Conservation (phyloP, 2,888 invertebrate species). For the Phoenoteleia sp. region DNA sequence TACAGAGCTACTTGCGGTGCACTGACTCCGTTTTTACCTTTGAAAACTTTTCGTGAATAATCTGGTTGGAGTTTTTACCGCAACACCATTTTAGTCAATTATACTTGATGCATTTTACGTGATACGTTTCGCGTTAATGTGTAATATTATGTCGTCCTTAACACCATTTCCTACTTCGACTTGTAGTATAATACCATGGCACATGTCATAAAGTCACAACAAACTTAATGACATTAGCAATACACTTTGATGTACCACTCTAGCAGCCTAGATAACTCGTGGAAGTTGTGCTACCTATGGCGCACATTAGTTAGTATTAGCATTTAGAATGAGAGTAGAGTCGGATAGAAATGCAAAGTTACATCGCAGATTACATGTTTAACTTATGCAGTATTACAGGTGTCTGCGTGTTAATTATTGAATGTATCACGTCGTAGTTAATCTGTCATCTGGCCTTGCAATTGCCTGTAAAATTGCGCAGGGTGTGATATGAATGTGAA, state of each 20-base stretch:
- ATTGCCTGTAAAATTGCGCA: not conserved
- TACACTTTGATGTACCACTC: constrained; percentile 58
- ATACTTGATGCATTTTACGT: constrained; percentile 11
- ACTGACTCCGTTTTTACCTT: too few species aligned
- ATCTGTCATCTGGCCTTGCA: not conserved
- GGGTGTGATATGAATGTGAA: not conserved
- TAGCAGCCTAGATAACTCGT: too few species aligned
- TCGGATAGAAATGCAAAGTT: constrained; percentile 32
- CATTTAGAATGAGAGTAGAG: constrained; percentile 51
- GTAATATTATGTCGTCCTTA: constrained; percentile 37
- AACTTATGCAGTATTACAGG: not conserved
- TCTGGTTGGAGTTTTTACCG: too few species aligned
- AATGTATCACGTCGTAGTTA: too few species aligned
- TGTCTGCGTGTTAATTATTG: too few species aligned
- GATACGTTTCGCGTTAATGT: constrained; percentile 19
- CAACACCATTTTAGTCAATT: constrained; percentile 8
- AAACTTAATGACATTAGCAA: constrained; percentile 60
- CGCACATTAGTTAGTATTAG: constrained; percentile 56
- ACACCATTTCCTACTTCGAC: constrained; percentile 44
- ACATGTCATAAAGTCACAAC: constrained; percentile 63
- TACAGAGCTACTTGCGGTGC: too few species aligned
- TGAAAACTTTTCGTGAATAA: too few species aligned
- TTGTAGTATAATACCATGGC: constrained; percentile 44
- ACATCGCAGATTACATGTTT: constrained; percentile 1
- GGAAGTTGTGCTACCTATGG: constrained; percentile 57